Conservation (phyloP, 1,140 invertebrate species). For the Pygmarrhopalites habei region DNA sequence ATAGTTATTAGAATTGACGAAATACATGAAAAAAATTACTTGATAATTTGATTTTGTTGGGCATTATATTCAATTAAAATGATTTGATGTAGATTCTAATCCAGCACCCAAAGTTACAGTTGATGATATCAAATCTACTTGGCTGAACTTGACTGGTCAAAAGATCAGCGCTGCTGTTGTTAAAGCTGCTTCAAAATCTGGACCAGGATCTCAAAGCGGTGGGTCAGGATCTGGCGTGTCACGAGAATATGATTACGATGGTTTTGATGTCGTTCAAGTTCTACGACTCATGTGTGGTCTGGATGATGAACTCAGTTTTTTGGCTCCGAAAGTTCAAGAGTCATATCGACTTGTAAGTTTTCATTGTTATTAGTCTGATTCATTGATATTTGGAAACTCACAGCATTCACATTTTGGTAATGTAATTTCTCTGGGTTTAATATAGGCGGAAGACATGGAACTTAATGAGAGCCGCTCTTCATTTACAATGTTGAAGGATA, state of each 20-base stretch:
- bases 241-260: conserved; percentile 16
- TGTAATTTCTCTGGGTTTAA: background rate
- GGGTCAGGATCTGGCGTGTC: background rate
- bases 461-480: conserved; percentile 18
- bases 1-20: too few relatives aligned
- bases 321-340: conserved; percentile 30
- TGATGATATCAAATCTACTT: conserved; percentile 20
- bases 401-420: background rate
- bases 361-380: too few relatives aligned
- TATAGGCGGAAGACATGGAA: conserved; percentile 30
- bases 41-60: too few relatives aligned
- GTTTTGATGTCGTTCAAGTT: conserved; percentile 26
- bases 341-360: conserved; percentile 20
- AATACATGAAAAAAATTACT: too few relatives aligned
- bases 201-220: too few relatives aligned
- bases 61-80: too few relatives aligned
- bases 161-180: background rate
- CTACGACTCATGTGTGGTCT: conserved; percentile 20
- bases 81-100: too few relatives aligned
- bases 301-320: conserved; percentile 30
- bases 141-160: conserved; percentile 19
- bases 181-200: conserved; percentile 5
- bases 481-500: conserved; percentile 15
- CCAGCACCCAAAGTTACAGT: conserved; percentile 18
- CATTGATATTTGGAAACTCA: background rate